These are phyloP conservation scores for Megaptera novaeangliae DNA, from an alignment of 2,113 vertebrate species.

Conservation along the genomic window DNA sequence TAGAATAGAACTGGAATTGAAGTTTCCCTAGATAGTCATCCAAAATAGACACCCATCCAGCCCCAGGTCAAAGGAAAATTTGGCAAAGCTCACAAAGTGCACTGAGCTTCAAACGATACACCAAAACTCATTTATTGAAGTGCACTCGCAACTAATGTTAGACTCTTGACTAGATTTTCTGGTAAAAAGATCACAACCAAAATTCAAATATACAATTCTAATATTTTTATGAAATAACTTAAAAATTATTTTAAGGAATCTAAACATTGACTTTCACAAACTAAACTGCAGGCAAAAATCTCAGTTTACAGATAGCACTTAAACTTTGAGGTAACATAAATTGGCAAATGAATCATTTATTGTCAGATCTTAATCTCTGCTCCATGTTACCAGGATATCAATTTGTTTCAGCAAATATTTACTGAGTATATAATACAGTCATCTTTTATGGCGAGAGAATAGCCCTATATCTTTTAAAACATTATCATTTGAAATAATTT, in stretches of 20 bases:
- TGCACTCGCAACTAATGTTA: not conserved
- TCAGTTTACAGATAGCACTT: not conserved
- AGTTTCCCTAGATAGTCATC: not conserved
- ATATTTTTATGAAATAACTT: not conserved
- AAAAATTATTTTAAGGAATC: not conserved
- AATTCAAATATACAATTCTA: conserved; percentile 2
- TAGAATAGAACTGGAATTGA: not conserved
- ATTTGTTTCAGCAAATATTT: not conserved
- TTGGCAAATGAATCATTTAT: not conserved
- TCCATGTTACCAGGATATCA: not conserved
- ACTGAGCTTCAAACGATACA: not conserved
- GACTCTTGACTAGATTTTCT: not conserved
- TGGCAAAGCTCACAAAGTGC: not conserved
- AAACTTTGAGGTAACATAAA: not conserved
- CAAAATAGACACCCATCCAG: not conserved
- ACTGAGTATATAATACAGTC: not conserved
- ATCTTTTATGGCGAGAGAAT: not conserved
- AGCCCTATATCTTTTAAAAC: not conserved
- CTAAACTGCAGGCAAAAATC: not conserved
- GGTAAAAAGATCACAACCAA: not conserved
- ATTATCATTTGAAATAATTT: not conserved
- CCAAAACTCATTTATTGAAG: not conserved
- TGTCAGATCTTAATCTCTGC: not conserved
- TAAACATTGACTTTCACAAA: not conserved
- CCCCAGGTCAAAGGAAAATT: not conserved